Evolutionary conservation across 2,113 vertebrate genomes (phyloP), one percentile per base, ranked within the genome.

Genomic region (Plestiodon gilberti): DNA sequence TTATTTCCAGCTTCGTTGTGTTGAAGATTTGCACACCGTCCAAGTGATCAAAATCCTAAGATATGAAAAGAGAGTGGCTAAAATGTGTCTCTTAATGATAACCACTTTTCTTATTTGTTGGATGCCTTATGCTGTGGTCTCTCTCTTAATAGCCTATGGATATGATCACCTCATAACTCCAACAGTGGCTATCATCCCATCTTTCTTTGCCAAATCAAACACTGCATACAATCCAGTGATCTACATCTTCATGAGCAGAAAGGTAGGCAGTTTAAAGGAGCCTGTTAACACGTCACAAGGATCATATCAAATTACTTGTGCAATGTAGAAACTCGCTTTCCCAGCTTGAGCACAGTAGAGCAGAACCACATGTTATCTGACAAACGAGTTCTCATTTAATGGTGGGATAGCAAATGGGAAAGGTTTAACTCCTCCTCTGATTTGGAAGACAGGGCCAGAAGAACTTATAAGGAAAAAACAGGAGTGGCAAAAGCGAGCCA

Each of bases 71-170:
- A 98, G 98, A 92, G 95, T 99, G 77, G 97, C 98, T 0, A 96
- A 96, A 81, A 98, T 98, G 98, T 98, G 98, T 90, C 97, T 99
- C 83, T 91, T 98, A 77, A 98, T 99, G 98, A 98, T 98, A 75
- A 94, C 94, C 88, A 96, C 96, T 0, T 99, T 99, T 92, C 96
- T 99, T 93, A 85, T 98, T 90, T 98, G 97, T 77, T 98, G 98
- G 98, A 98, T 98, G 62, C 98, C 98, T 70, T 98, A 98, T 76
- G 96, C 98, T 1, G 95, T 98, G 1, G 96, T 98, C 83, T 98
- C 97, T 65, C 96, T 99, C 94, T 90, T 99, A 91, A 92, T 97
- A 91, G 97, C 97, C 28, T 98, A 98, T 10, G 97, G 98, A 74
- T 97, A 96, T 52, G 95, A 95, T 76, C 96, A 95, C 86, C 85